Conservation (phyloP, 2,888 invertebrate species). For the Drosophila formosana region DNA sequence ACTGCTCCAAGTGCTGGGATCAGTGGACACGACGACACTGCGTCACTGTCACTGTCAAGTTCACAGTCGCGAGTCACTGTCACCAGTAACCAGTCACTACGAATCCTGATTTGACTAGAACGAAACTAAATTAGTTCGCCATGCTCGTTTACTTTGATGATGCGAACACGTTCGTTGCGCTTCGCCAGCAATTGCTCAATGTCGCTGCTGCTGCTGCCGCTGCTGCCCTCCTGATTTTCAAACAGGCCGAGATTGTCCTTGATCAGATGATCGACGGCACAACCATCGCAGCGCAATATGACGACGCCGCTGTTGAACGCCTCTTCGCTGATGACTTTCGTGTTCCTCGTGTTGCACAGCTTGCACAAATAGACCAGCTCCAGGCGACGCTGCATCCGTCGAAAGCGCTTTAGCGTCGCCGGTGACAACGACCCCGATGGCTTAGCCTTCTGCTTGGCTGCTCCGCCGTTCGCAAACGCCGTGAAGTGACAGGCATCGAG, state of each 20-base stretch:
- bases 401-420: constrained; percentile 73
- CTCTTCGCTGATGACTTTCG: constrained; percentile 82
- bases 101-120: constrained; percentile 55
- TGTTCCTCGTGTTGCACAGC: constrained; percentile 82
- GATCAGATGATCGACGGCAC: constrained; percentile 83
- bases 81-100: not conserved
- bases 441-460: constrained; percentile 20
- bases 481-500: constrained; percentile 77
- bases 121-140: constrained; percentile 80
- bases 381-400: constrained; percentile 80
- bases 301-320: constrained; percentile 82
- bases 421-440: constrained; percentile 75
- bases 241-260: constrained; percentile 83
- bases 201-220: constrained; percentile 69
- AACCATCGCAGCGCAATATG: constrained; percentile 83
- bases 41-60: constrained; percentile 31
- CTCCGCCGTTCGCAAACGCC: constrained; percentile 52
- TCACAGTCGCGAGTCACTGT: not conserved
- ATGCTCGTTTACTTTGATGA: constrained; percentile 82
- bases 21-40: constrained; percentile 43
- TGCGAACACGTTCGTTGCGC: constrained; percentile 73
- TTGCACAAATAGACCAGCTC: constrained; percentile 83
- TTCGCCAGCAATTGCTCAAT: constrained; percentile 81
- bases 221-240: constrained; percentile 64
- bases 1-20: constrained; percentile 1